Evolutionary conservation across 1,140 invertebrate species (phyloP).

Genomic region (Apis mellifera): DNA sequence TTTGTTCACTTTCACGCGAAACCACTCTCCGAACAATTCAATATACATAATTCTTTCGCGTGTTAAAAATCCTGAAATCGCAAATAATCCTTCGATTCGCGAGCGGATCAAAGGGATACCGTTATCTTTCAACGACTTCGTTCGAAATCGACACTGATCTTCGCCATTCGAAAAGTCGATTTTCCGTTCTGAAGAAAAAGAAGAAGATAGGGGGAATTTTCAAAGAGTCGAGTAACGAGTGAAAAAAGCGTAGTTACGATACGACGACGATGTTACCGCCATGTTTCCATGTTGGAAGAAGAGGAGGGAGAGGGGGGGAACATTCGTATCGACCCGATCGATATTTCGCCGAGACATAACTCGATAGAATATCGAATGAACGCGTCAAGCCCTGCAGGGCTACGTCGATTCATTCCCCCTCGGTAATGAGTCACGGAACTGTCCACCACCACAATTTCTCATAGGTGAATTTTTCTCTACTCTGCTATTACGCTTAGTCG

Average conservation of each 20-base stretch:
- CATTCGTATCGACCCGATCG: conserved; percentile 59
- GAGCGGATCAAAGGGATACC: no score
- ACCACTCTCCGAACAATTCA: no score
- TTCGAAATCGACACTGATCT: no score
- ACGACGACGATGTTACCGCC: conserved; percentile 47
- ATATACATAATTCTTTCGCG: no score
- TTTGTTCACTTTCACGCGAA: no score
- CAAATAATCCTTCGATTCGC: no score
- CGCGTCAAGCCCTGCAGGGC: conserved; percentile 39
- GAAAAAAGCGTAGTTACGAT: not conserved
- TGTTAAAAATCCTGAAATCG: no score
- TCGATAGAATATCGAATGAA: conserved; percentile 67
- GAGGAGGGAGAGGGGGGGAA: conserved; percentile 7
- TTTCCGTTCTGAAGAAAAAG: not conserved
- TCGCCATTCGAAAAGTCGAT: no score
- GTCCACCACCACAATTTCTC: conserved; percentile 14
- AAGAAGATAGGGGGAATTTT: conserved; percentile 36
- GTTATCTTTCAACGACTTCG: no score
- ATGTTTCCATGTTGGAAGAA: conserved; percentile 30
- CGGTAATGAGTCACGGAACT: conserved; percentile 47
- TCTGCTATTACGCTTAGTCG: no score
- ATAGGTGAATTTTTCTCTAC: not conserved
- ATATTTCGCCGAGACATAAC: conserved; percentile 69
- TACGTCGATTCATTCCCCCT: conserved; percentile 23
- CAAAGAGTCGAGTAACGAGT: conserved; percentile 15